These are phyloP conservation scores for Pomatorhinus ruficollis DNA, from an alignment of 2,113 vertebrate species.

Conservation along the genomic window DNA sequence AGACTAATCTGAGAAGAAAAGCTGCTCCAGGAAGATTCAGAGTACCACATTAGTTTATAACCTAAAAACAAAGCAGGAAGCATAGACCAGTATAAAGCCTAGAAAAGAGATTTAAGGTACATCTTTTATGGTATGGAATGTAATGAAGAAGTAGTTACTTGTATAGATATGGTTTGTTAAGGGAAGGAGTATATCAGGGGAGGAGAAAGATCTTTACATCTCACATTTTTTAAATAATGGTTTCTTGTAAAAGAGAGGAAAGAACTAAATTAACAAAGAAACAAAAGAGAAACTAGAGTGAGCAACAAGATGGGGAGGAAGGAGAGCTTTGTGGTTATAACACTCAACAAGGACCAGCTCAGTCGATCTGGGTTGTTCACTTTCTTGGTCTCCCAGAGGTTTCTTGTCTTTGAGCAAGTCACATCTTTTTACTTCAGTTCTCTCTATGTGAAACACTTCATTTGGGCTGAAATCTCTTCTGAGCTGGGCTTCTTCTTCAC, in stretches of 20 bases:
- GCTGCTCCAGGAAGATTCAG: neutral
- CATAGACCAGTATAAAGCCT: neutral
- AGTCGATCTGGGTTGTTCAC: neutral
- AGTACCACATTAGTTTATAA: neutral
- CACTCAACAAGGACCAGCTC: neutral
- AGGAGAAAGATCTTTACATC: constrained; percentile 32
- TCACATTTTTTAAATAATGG: neutral
- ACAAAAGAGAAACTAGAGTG: constrained; percentile 46
- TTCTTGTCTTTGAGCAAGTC: neutral
- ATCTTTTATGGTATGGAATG: neutral
- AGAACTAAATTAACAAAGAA: constrained; percentile 45
- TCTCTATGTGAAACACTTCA: neutral
- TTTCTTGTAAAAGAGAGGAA: constrained; percentile 63
- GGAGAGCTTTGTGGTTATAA: constrained; percentile 40
- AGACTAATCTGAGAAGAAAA: neutral
- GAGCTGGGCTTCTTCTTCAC: neutral
- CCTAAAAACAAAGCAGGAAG: neutral
- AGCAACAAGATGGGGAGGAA: constrained; percentile 1
- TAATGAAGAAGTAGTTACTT: neutral
- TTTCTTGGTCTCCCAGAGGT: neutral
- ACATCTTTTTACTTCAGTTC: neutral
- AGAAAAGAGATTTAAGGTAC: neutral
- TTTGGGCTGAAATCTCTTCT: neutral
- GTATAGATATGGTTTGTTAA: neutral
- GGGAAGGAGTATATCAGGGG: neutral